Evolutionary conservation across 2,113 vertebrate species (phyloP), one percentile per base, ranked within the genome.

Genomic region (Boleophthalmus pectinirostris): DNA sequence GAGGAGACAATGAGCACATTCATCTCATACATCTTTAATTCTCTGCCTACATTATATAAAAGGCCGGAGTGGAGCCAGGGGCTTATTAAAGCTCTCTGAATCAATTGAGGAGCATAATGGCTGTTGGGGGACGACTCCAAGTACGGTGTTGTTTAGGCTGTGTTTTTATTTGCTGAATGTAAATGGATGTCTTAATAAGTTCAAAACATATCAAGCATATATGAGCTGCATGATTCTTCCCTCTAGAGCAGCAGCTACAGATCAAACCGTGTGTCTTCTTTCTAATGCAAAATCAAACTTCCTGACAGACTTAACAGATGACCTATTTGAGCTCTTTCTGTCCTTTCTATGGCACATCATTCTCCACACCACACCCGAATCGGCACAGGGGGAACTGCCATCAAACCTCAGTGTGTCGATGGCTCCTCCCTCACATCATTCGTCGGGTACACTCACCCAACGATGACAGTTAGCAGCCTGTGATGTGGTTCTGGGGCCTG

Each of bases 401-500:
- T 90, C 10, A 84, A 88, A 87, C 80, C 83, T 86, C 70, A 23
- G 74, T 91, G 87, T 91, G 87, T 88, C 66, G 70, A 77, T 73
- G 15, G 70, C 79, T 84, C 91, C 88, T 64, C 88, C 90, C 87
- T 90, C 90, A 90, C 90, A 88, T 92, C 89, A 91, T 92, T 85
- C 68, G 72, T 90, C 82, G 85, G 83, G 88, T 90, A 87, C 90
- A 90, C 84, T 92, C 81, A 80, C 85, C 90, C 88, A 67, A 72
- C 75, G 85, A 90, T 92, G 91, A 92, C 91, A 91, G 90, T 90
- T 79, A 83, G 87, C 80, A 78, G 73, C 54, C 87, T 90, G 85
- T 90, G 90, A 92, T 92, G 91, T 92, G 91, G 91, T 89, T 89
- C n/a, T 38, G 45, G 18, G 70, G 84, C 87, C 86, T 92, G 91